A percentile compares a stretch with the other conserved stretches of the same genome.
Evolutionary conservation across 2,113 vertebrate species (phyloP).

Genomic region (Trochalopteron elliotii): DNA sequence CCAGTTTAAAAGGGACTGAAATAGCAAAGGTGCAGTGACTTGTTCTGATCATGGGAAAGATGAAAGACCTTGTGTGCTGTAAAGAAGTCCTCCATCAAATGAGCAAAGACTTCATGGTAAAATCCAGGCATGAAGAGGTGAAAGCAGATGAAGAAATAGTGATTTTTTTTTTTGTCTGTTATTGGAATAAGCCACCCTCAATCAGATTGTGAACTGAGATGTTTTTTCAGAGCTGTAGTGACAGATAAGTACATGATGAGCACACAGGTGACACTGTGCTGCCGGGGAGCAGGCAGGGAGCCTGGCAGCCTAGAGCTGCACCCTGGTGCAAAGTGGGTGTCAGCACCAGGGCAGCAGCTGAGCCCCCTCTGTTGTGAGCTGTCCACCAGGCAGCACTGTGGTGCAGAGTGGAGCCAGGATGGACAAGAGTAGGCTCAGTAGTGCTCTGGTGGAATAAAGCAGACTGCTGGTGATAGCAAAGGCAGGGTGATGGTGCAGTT

Average conservation of each 20-base stretch:
- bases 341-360: fast-evolving
- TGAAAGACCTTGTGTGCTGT: neutral
- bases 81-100: neutral
- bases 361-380: neutral
- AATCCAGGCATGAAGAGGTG: neutral
- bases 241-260: neutral
- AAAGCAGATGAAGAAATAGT: neutral
- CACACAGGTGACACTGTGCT: fast-evolving
- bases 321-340: neutral
- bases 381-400: fast-evolving
- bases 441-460: neutral
- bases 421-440: neutral
- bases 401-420: neutral
- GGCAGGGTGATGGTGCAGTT: neutral
- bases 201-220: neutral
- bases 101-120: neutral
- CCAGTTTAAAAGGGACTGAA: neutral
- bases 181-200: neutral
- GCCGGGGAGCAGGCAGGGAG: neutral
- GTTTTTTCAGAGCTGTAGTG: neutral
- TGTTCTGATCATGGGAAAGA: conserved; percentile 23
- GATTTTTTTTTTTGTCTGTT: neutral
- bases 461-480: neutral
- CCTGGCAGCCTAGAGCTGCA: neutral
- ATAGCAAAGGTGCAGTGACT: neutral